phyloP scores from a whole-genome alignment of 2,113 vertebrate species.

The Ceratotherium simum region DNA sequence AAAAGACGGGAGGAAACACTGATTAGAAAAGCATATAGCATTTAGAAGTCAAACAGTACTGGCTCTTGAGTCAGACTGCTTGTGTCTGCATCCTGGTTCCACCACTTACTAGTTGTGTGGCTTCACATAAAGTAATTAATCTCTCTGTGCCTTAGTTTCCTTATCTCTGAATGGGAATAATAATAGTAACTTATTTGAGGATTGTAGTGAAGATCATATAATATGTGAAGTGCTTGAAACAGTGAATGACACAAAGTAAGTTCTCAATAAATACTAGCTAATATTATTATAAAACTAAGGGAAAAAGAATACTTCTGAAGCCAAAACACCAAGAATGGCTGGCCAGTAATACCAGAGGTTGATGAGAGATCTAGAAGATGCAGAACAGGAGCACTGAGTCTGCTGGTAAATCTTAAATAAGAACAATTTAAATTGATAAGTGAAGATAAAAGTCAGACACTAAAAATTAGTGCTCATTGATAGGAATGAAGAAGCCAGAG shows the following conservation, averaged over 20 bases:
- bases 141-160: not conserved
- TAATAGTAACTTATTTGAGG: not conserved
- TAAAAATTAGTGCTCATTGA: not conserved
- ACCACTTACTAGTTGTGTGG: not conserved
- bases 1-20: not conserved
- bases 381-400: not conserved
- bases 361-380: not conserved
- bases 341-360: not conserved
- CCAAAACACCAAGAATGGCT: not conserved
- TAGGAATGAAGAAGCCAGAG: not conserved
- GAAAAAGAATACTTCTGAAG: constrained; percentile 8
- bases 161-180: not conserved
- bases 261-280: not conserved
- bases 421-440: not conserved
- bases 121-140: not conserved
- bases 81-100: not conserved
- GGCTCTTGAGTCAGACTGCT: not conserved
- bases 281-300: not conserved
- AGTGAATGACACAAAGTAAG: not conserved
- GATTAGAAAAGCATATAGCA: not conserved
- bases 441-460: not conserved
- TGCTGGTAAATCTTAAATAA: not conserved
- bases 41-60: not conserved
- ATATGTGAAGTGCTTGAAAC: not conserved
- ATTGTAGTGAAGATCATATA: not conserved